Percentiles rank a stretch among this genome's conserved stretches.
Evolutionary conservation across 2,888 invertebrate species (phyloP).

Genomic region (Rhagonycha lutea): DNA sequence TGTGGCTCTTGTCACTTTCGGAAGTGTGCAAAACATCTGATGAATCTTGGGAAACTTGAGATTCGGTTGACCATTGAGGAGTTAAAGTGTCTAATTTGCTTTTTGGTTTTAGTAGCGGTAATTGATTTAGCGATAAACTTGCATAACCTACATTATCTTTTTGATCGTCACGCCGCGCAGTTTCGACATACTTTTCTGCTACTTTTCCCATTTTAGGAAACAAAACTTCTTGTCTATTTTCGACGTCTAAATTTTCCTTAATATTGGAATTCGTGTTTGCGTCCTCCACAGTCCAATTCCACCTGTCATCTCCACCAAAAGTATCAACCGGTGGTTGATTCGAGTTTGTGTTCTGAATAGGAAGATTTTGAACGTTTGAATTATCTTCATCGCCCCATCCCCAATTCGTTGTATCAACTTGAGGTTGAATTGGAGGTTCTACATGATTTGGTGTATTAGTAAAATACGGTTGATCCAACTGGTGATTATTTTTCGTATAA

Average conservation of each 20-base stretch:
- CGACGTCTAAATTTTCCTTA: constrained; percentile 43
- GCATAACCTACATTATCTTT: constrained; percentile 1
- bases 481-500: constrained; percentile 38
- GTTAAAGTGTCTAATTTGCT: constrained; percentile 51
- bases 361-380: constrained; percentile 45
- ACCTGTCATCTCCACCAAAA: constrained; percentile 58
- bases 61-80: constrained; percentile 70
- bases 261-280: constrained; percentile 39
- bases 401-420: constrained; percentile 60
- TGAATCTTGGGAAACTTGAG: constrained; percentile 68
- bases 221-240: constrained; percentile 50
- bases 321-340: constrained; percentile 57
- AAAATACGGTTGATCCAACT: constrained; percentile 20
- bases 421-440: constrained; percentile 48
- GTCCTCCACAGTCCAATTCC: constrained; percentile 67
- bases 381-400: constrained; percentile 63
- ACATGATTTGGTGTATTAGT: constrained; percentile 25
- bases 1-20: constrained; percentile 65
- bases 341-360: constrained; percentile 37
- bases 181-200: constrained; percentile 25
- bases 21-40: constrained; percentile 65
- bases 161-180: constrained; percentile 1
- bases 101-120: constrained; percentile 27
- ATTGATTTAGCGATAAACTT: constrained; percentile 13
- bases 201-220: constrained; percentile 55